These are phyloP conservation scores for Axea sp. DNA, from an alignment of 2,888 invertebrate genomes.

Conservation along the genomic window DNA sequence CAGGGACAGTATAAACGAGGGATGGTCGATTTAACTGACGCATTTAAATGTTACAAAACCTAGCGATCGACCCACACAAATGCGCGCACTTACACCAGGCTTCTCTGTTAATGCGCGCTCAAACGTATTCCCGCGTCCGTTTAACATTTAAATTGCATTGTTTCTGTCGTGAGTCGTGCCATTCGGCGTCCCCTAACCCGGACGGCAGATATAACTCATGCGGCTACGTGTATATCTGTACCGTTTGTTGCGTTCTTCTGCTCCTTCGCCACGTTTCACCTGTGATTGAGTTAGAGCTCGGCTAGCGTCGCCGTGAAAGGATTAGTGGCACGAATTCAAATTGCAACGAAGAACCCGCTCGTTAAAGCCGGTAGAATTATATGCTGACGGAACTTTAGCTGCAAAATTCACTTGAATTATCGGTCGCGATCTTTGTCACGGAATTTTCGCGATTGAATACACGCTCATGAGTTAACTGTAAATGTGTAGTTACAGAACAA, in stretches of 20 bases:
- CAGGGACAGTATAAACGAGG: too few species aligned
- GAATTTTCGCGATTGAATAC: too few species aligned
- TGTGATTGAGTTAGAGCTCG: constrained; percentile 59
- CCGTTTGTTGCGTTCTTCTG: constrained; percentile 36
- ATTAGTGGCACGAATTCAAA: constrained; percentile 51
- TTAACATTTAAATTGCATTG: constrained; percentile 75
- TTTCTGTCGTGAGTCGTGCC: constrained; percentile 70
- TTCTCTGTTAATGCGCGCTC: constrained; percentile 53
- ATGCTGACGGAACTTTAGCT: constrained; percentile 12
- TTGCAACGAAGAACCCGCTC: constrained; percentile 41
- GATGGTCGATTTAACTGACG: too few species aligned
- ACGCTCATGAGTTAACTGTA: too few species aligned
- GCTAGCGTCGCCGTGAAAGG: constrained; percentile 44
- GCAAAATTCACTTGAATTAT: constrained; percentile 25
- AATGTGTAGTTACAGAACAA: too few species aligned
- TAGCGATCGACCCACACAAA: constrained; percentile 50
- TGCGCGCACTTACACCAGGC: constrained; percentile 16
- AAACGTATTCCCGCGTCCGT: constrained; percentile 66
- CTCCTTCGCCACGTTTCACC: constrained; percentile 56
- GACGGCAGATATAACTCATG: constrained; percentile 59
- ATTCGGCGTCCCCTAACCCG: constrained; percentile 59
- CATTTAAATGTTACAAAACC: constrained; percentile 69
- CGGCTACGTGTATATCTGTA: constrained; percentile 52
- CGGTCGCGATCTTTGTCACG: constrained; percentile 22
- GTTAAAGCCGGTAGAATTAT: constrained; percentile 29